These are phyloP conservation scores for Dolichopus griseipennis DNA, from an alignment of 2,888 invertebrate genomes.

Conservation along the genomic window DNA sequence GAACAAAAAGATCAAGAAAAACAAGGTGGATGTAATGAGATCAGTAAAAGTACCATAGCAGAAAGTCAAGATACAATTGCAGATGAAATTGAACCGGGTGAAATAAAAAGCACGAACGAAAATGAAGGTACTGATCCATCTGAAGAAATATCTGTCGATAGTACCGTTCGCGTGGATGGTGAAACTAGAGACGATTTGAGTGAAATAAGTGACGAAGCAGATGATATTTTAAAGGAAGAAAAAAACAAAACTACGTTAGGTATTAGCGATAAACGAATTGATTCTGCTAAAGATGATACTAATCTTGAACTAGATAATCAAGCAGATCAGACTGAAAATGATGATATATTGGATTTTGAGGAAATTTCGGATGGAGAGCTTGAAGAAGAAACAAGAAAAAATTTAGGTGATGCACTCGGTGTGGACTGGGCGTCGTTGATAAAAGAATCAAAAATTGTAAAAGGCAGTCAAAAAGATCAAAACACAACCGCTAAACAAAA, in stretches of 20 bases:
- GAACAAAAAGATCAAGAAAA: neutral
- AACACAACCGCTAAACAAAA: slow-evolving; percentile 56
- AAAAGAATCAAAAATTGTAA: slow-evolving; percentile 55
- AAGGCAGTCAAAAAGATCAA: slow-evolving; percentile 32
- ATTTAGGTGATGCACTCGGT: slow-evolving; percentile 84
- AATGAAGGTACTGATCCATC: neutral
- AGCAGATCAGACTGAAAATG: slow-evolving; percentile 38
- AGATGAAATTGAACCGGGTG: neutral
- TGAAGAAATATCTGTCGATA: slow-evolving; percentile 13
- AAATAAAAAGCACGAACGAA: neutral
- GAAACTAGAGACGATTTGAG: slow-evolving; percentile 52
- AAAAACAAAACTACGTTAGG: slow-evolving; percentile 26
- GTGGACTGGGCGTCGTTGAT: slow-evolving; percentile 90
- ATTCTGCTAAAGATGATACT: slow-evolving; percentile 19
- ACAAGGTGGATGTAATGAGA: neutral
- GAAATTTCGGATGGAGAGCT: slow-evolving; percentile 85
- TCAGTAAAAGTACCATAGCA: neutral
- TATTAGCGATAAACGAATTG: slow-evolving; percentile 21
- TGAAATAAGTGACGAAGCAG: slow-evolving; percentile 83
- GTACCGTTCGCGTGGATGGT: slow-evolving; percentile 15
- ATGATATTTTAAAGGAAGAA: slow-evolving; percentile 67
- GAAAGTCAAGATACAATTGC: neutral
- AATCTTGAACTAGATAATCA: slow-evolving; percentile 14
- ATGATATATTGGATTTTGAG: slow-evolving; percentile 64
- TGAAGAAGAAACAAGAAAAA: slow-evolving; percentile 71